phyloP scores from a whole-genome alignment of 2,888 invertebrate genomes.

The Nomada fabriciana region DNA sequence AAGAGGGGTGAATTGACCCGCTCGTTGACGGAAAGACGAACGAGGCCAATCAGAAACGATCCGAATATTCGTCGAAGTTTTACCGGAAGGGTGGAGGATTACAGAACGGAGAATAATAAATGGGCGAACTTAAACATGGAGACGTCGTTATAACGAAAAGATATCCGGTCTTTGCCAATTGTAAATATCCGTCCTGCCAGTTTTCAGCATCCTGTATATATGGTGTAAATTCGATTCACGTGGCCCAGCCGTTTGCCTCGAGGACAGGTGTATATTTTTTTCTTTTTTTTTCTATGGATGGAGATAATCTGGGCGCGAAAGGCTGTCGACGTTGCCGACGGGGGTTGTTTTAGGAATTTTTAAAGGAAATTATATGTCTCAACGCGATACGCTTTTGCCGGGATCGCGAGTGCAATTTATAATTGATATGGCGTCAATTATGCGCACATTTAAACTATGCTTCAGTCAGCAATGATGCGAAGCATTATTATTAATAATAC shows the following conservation, averaged over 20 bases:
- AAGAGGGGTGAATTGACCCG: constrained; percentile 84
- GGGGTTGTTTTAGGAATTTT: background rate
- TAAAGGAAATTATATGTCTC: background rate
- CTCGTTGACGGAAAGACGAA: constrained; percentile 86
- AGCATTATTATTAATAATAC: no score
- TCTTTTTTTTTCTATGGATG: background rate
- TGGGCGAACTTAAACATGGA: constrained; percentile 83
- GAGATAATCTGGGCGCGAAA: background rate
- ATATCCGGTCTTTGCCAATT: constrained; percentile 10
- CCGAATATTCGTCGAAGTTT: constrained; percentile 68
- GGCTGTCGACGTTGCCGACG: constrained; percentile 34
- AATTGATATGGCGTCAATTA: constrained; percentile 53
- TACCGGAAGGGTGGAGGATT: constrained; percentile 73
- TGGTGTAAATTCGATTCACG: constrained; percentile 29
- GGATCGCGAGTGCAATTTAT: constrained; percentile 15
- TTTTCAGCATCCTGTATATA: constrained; percentile 53
- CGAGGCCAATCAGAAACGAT: constrained; percentile 38
- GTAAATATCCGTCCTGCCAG: constrained; percentile 67
- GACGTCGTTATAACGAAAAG: constrained; percentile 83
- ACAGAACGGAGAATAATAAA: constrained; percentile 70
- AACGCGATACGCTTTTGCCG: background rate
- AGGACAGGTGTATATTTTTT: background rate
- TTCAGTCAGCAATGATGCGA: constrained; percentile 2
- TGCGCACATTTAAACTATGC: constrained; percentile 30
- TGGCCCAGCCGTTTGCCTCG: constrained; percentile 37